Conservation (phyloP, 2,113 vertebrate genomes). For the Tenrec ecaudatus region DNA sequence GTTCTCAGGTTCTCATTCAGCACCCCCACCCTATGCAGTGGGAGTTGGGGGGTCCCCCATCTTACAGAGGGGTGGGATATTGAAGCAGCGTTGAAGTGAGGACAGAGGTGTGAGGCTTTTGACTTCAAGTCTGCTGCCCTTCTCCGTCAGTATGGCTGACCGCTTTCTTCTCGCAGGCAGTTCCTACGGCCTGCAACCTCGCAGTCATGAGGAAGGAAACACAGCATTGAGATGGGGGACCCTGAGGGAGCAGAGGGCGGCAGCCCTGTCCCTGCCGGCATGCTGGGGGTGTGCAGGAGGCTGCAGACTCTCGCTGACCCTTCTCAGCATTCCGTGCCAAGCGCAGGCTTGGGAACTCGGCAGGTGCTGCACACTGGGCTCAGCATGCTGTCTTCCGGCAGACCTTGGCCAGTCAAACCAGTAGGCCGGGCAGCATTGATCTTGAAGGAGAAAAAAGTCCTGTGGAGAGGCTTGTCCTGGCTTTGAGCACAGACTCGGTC, state of each 20-base stretch:
- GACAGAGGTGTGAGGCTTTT: not conserved
- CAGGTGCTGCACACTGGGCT: not conserved
- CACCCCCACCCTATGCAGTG: too few species aligned
- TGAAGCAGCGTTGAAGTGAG: fast-evolving
- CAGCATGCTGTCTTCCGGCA: not conserved
- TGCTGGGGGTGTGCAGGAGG: not conserved
- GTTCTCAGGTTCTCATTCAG: not conserved
- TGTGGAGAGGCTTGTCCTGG: not conserved
- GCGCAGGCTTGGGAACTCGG: not conserved
- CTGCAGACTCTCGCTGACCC: not conserved
- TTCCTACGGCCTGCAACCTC: not conserved
- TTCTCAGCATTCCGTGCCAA: not conserved
- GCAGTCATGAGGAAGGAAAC: not conserved
- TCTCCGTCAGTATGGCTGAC: not conserved
- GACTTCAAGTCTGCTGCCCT: not conserved
- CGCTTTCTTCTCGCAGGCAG: not conserved
- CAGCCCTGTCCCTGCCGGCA: not conserved
- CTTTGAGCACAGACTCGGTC: not conserved
- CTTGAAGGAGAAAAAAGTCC: not conserved
- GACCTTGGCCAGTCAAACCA: not conserved
- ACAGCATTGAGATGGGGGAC: not conserved
- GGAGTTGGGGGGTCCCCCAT: not conserved
- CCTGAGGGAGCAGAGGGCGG: not conserved
- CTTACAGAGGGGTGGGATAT: not conserved
- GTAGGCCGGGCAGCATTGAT: not conserved